These are phyloP conservation scores for Hypsibius dujardini DNA, from an alignment of 1,140 invertebrate genomes.

Conservation along the genomic window DNA sequence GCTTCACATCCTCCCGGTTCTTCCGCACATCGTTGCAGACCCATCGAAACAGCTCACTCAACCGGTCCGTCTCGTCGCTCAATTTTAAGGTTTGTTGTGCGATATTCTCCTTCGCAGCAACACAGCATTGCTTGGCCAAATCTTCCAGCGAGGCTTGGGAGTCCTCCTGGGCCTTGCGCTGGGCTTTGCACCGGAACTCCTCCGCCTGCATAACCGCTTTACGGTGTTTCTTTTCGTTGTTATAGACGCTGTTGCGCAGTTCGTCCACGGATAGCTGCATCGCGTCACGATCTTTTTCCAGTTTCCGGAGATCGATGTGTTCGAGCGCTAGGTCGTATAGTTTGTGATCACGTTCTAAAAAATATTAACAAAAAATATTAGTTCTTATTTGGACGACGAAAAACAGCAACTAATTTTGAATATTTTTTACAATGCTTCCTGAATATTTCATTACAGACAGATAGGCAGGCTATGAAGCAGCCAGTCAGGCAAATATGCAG, in stretches of 20 bases:
- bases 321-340: not conserved
- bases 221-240: not conserved
- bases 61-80: not conserved
- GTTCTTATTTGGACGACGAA: too few species aligned
- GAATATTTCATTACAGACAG: too few species aligned
- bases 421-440: too few species aligned
- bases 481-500: too few species aligned
- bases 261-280: slow-evolving; percentile 1
- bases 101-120: not conserved
- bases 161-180: slow-evolving; percentile 4
- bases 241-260: not conserved
- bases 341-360: not conserved
- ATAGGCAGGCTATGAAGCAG: too few species aligned
- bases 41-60: not conserved
- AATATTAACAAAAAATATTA: too few species aligned
- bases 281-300: slow-evolving; percentile 15
- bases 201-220: not conserved
- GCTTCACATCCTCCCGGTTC: not conserved
- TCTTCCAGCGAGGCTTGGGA: not conserved
- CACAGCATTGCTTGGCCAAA: not conserved
- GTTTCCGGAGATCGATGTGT: not conserved
- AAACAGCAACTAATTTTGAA: too few species aligned
- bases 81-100: not conserved
- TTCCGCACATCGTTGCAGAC: not conserved
- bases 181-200: not conserved